Percentiles rank a stretch among this genome's conserved stretches.
These are phyloP conservation scores for Mystacornis crossleyi DNA, from an alignment of 2,113 vertebrate species.

Conservation along the genomic window DNA sequence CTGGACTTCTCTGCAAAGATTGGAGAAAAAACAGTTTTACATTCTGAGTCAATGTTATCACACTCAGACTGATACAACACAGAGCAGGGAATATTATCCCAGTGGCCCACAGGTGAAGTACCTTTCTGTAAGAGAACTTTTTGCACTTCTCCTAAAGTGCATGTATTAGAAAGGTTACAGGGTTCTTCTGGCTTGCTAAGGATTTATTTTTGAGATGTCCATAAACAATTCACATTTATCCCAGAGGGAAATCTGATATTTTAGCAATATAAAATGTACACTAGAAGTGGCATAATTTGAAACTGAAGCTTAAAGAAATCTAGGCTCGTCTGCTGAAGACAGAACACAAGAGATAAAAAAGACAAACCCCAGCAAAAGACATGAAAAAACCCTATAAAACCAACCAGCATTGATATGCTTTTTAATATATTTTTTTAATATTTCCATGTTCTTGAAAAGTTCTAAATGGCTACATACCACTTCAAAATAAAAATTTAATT, in stretches of 20 bases:
- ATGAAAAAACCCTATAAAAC: accelerated
- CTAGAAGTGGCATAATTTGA: background rate
- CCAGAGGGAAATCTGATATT: background rate
- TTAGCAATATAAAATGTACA: background rate
- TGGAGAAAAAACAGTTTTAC: background rate
- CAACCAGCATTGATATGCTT: accelerated
- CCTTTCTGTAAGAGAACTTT: background rate
- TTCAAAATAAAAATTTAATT: too few relatives aligned
- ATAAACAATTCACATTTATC: background rate
- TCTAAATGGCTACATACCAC: too few relatives aligned
- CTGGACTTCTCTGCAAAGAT: background rate
- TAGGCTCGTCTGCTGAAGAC: background rate
- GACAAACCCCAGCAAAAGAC: accelerated
- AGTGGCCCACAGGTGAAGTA: background rate
- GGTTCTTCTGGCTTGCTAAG: background rate
- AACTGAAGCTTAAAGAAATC: background rate
- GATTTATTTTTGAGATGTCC: background rate
- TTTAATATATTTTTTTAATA: background rate
- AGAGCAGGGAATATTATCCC: background rate
- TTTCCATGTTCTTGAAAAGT: background rate
- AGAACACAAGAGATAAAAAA: background rate
- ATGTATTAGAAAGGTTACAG: background rate
- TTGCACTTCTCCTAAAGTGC: background rate
- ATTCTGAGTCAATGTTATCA: background rate
- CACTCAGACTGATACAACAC: background rate